phyloP scores from a whole-genome alignment of 2,113 vertebrate species.

The Gymnorhina tibicen region DNA sequence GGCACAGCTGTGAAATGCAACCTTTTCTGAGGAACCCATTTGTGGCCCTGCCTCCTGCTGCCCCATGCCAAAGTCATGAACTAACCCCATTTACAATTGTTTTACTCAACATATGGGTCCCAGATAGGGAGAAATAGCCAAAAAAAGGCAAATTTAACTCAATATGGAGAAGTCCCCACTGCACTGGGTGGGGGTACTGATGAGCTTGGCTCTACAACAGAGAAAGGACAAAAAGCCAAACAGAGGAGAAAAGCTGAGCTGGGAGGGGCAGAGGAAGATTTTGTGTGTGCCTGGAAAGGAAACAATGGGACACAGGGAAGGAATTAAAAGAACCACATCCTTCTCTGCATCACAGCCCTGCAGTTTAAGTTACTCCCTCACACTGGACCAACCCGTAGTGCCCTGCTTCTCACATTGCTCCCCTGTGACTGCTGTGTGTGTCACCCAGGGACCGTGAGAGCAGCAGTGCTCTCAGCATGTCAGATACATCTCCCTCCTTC shows the following conservation, averaged over 20 bases:
- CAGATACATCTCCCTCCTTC: neutral
- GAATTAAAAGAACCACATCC: conserved; percentile 45
- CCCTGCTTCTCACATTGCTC: neutral
- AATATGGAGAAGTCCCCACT: neutral
- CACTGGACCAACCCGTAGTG: neutral
- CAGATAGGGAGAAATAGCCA: conserved; percentile 11
- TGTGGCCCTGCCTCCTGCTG: neutral
- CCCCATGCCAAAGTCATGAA: neutral
- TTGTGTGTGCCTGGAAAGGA: neutral
- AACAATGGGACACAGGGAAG: conserved; percentile 31
- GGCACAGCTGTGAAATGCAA: neutral
- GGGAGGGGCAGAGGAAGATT: neutral
- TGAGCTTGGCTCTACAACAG: neutral
- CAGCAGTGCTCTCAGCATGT: neutral
- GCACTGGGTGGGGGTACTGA: neutral
- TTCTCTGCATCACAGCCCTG: conserved; percentile 6
- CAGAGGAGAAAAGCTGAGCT: conserved; percentile 1
- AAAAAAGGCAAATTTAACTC: neutral
- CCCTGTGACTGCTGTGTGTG: neutral
- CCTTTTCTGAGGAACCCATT: neutral
- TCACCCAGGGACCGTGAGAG: neutral
- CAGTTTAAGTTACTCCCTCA: neutral
- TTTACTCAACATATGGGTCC: conserved; percentile 5
- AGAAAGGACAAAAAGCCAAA: neutral
- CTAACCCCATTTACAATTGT: conserved; percentile 10